Evolutionary conservation across 2,113 vertebrate genomes (phyloP).

Genomic region (Oreochromis aureus): DNA sequence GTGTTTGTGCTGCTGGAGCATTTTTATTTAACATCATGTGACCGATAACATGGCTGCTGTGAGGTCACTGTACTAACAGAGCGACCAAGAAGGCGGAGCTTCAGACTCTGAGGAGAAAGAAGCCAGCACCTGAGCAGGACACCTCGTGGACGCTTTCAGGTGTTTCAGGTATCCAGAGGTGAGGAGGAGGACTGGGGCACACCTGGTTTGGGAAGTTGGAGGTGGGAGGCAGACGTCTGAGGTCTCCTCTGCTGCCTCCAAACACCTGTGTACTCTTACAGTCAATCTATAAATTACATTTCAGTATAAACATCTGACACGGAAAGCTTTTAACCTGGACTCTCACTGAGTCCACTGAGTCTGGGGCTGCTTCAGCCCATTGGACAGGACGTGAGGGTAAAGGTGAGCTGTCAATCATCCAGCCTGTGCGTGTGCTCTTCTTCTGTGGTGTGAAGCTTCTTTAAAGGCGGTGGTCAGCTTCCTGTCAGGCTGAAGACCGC

Average conservation of each 20-base stretch:
- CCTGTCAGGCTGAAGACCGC: neutral
- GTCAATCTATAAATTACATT: neutral
- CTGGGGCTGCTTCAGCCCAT: neutral
- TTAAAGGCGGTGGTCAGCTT: neutral
- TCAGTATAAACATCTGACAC: neutral
- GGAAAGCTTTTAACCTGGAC: accelerated
- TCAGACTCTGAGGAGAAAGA: neutral
- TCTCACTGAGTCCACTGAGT: neutral
- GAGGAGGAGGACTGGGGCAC: neutral
- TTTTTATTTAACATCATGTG: neutral
- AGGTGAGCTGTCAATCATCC: neutral
- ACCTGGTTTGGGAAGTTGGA: neutral
- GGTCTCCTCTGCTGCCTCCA: neutral
- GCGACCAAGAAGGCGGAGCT: neutral
- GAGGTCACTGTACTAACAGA: neutral
- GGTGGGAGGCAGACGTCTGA: neutral
- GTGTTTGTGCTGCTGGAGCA: neutral
- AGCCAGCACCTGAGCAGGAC: neutral
- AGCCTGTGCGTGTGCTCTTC: neutral
- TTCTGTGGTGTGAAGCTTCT: neutral
- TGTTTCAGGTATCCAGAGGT: neutral
- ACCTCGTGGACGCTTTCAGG: neutral
- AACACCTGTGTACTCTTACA: neutral
- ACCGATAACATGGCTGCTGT: neutral
- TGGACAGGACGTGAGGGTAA: neutral